Conservation (phyloP, 2,797 vertebrate genomes). For the Knipowitschia caucasica region DNA sequence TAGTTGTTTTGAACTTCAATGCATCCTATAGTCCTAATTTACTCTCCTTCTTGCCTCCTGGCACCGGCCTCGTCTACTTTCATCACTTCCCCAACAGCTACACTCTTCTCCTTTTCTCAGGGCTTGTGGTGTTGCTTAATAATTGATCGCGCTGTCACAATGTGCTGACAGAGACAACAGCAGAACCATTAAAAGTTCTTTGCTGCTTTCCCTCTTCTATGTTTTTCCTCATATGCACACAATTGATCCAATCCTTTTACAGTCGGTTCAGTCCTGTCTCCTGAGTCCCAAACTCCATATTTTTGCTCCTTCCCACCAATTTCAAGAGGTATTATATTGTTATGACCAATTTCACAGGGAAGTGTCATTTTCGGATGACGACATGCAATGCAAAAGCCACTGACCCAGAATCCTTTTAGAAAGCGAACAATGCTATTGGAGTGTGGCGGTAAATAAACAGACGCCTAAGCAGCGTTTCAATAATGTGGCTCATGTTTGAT, state of each 20-base stretch:
- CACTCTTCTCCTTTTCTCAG: constrained; percentile 35
- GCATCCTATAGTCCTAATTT: constrained; percentile 29
- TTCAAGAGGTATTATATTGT: background rate
- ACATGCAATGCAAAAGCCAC: background rate
- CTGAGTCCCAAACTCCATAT: constrained; percentile 16
- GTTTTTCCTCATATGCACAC: constrained; percentile 18
- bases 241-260: constrained; percentile 13
- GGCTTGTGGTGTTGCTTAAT: constrained; percentile 58
- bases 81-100: constrained; percentile 23
- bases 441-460: background rate
- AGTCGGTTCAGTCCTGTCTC: constrained; percentile 25
- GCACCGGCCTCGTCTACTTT: constrained; percentile 27
- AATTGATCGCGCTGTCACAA: constrained; percentile 66
- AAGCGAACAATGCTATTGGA: background rate
- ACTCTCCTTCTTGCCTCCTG: constrained; percentile 10
- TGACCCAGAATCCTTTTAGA: constrained; percentile 1
- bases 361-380: background rate
- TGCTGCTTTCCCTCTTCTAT: constrained; percentile 47
- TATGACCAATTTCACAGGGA: background rate
- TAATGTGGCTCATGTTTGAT: too few species aligned
- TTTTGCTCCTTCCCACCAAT: background rate
- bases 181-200: constrained; percentile 62
- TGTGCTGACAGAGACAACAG: constrained; percentile 69
- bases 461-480: too few species aligned
- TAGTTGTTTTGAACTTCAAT: constrained; percentile 16